phyloP scores from a whole-genome alignment of 2,797 vertebrate species.

The Denticeps clupeoides region DNA sequence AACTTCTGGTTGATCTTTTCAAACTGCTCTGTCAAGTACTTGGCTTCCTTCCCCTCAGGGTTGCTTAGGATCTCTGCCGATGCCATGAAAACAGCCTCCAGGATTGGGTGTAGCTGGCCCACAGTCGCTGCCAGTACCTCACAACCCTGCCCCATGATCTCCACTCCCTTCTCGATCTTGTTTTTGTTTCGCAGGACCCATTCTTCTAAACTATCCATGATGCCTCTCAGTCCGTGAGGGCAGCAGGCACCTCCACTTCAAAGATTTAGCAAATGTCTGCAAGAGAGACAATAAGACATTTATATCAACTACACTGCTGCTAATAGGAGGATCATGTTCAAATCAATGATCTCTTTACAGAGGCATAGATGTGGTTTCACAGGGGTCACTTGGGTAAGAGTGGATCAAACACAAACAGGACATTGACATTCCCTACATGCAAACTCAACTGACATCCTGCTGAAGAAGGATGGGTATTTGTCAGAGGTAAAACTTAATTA shows the following conservation, averaged over 20 bases:
- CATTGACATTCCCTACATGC: constrained; percentile 11
- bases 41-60: constrained; percentile 58
- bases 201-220: constrained; percentile 58
- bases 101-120: constrained; percentile 61
- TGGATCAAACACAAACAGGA: constrained; percentile 11
- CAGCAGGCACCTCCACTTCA: constrained; percentile 13
- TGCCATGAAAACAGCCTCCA: constrained; percentile 63
- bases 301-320: constrained; percentile 27
- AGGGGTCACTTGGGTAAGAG: constrained; percentile 5
- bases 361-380: constrained; percentile 31
- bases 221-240: constrained; percentile 24
- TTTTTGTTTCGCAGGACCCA: constrained; percentile 63
- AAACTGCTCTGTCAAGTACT: constrained; percentile 57
- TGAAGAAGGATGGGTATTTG: no score
- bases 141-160: constrained; percentile 61
- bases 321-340: constrained; percentile 28
- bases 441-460: background rate
- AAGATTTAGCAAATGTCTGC: constrained; percentile 44
- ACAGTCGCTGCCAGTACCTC: constrained; percentile 64
- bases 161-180: constrained; percentile 66
- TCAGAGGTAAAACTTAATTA: no score
- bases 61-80: constrained; percentile 59
- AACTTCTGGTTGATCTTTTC: constrained; percentile 57
- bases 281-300: constrained; percentile 42
- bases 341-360: constrained; percentile 28